Percentiles rank a stretch among this genome's conserved stretches.
Evolutionary conservation across 2,113 vertebrate species (phyloP).

Genomic region (Albula glossodonta): DNA sequence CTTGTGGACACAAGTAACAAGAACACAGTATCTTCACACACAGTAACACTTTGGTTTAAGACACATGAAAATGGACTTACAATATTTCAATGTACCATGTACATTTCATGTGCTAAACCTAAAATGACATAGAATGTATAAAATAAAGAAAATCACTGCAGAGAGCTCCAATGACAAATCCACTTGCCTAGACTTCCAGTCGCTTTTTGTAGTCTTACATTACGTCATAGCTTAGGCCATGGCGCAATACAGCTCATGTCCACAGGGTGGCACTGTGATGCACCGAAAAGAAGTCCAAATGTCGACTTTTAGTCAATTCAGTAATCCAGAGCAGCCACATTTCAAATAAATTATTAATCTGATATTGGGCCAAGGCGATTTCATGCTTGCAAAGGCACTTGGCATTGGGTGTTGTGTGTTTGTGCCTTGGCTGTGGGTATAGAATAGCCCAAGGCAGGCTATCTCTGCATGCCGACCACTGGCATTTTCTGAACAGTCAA

Average conservation of each 20-base stretch:
- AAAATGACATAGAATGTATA: too few relatives aligned
- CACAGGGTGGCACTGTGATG: constrained; percentile 53
- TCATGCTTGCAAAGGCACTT: not conserved
- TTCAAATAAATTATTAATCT: not conserved
- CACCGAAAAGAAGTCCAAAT: not conserved
- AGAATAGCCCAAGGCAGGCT: not conserved
- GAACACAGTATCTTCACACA: too few relatives aligned
- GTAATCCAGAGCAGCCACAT: not conserved
- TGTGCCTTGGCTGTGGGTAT: not conserved
- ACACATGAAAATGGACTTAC: too few relatives aligned
- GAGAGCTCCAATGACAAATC: not conserved
- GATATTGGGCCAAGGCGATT: not conserved
- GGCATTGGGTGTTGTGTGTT: not conserved
- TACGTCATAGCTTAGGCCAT: not conserved
- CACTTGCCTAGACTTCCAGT: not conserved
- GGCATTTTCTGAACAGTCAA: too few relatives aligned
- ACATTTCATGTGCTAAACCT: too few relatives aligned
- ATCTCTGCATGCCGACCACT: not conserved
- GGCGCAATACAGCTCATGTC: not conserved
- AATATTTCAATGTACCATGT: too few relatives aligned
- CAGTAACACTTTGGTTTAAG: too few relatives aligned
- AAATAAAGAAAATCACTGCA: not conserved
- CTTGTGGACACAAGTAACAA: too few relatives aligned
- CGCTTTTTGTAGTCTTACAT: not conserved
- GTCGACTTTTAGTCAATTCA: not conserved